Percentiles rank a stretch among this genome's conserved stretches.
phyloP scores from a whole-genome alignment of 1,140 invertebrate species.

The Hylaeus volcanicus region DNA sequence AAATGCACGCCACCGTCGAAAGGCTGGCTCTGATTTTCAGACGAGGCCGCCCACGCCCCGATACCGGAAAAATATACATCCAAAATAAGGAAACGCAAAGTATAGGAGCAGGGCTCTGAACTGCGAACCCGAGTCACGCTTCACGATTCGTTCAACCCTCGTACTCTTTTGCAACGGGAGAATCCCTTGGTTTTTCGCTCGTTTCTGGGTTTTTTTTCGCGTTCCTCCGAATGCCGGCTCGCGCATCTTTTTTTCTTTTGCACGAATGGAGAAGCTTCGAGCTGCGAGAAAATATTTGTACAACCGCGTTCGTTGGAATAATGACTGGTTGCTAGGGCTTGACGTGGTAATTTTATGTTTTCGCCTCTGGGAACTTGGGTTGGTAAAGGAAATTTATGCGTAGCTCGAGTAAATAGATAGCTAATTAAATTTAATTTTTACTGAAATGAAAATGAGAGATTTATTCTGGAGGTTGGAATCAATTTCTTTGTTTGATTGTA shows the following conservation, averaged over 20 bases:
- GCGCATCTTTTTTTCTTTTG: neutral
- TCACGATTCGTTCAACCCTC: neutral
- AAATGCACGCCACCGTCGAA: neutral
- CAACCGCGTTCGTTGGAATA: neutral
- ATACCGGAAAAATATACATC: neutral
- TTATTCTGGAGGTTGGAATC: no score
- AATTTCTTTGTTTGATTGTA: no score
- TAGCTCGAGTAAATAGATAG: no score
- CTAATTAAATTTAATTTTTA: no score
- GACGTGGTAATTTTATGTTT: no score
- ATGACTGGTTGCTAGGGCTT: neutral
- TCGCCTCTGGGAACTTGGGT: no score
- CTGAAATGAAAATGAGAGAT: no score
- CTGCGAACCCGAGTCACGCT: neutral
- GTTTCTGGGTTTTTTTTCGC: neutral
- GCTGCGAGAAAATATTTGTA: conserved; percentile 19
- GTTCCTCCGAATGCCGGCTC: neutral
- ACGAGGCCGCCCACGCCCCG: neutral
- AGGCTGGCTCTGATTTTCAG: conserved; percentile 10
- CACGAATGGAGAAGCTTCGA: neutral
- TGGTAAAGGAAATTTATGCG: no score
- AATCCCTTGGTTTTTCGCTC: neutral
- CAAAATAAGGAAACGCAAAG: conserved; percentile 25
- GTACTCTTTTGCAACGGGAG: neutral
- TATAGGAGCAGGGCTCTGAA: neutral